Percentiles rank a stretch among this genome's conserved stretches.
Conservation (phyloP, 2,113 vertebrate genomes). For the Atrichornis clamosus region DNA sequence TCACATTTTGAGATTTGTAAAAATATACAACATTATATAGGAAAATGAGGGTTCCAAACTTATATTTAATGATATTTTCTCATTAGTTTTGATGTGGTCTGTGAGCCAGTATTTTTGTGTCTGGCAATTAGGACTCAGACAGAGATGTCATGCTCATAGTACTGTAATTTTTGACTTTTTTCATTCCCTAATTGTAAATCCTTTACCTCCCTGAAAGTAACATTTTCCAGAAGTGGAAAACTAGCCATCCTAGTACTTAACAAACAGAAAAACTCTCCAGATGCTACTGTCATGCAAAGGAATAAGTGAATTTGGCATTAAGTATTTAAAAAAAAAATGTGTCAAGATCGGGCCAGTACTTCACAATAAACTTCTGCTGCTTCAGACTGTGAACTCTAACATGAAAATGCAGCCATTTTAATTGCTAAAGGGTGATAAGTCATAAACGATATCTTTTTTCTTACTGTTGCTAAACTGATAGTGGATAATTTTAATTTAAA, state of each 20-base stretch:
- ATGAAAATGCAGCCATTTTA: not conserved
- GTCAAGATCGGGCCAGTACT: not conserved
- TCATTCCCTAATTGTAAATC: not conserved
- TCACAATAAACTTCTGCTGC: not conserved
- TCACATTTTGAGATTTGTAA: not conserved
- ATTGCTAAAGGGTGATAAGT: not conserved
- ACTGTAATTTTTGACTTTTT: not conserved
- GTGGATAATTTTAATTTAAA: not conserved
- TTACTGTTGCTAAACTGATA: not conserved
- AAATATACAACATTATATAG: not conserved
- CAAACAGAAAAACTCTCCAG: slow-evolving; percentile 6
- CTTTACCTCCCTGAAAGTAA: slow-evolving; percentile 20
- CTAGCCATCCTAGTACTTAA: not conserved
- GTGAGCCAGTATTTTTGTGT: not conserved
- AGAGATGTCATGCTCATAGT: not conserved
- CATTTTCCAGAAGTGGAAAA: slow-evolving; percentile 43
- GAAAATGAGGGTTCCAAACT: not conserved
- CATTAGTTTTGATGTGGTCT: not conserved
- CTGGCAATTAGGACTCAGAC: not conserved
- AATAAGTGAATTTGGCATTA: not conserved
- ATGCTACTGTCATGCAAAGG: not conserved
- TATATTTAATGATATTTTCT: not conserved
- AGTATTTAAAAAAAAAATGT: not conserved
- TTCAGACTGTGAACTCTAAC: not conserved
- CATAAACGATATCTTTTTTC: not conserved